Conservation (phyloP, 2,797 vertebrate genomes). For the Trachurus trachurus region DNA sequence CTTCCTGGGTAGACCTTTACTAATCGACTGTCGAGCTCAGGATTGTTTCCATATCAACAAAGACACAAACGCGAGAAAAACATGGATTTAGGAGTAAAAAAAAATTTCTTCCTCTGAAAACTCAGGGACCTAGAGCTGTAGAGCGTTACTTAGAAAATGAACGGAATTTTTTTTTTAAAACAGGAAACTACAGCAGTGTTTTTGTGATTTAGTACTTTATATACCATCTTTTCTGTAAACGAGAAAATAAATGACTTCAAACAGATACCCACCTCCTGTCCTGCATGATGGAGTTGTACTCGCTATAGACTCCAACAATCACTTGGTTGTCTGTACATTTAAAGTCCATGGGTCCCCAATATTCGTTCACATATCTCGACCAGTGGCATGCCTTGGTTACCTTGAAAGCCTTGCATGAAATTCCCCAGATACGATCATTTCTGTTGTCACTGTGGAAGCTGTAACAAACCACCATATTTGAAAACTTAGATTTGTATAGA, state of each 20-base stretch:
- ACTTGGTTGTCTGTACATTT: slow-evolving; percentile 1
- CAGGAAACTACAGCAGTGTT: no score
- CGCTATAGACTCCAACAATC: not conserved
- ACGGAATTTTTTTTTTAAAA: not conserved
- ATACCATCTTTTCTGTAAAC: not conserved
- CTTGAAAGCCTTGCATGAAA: slow-evolving; percentile 12
- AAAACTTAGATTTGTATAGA: not conserved
- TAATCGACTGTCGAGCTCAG: no score
- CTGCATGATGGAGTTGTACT: rapidly evolving
- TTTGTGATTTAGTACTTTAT: no score
- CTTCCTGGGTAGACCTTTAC: no score
- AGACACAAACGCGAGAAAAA: no score
- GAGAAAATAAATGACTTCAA: not conserved
- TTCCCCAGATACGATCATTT: slow-evolving; percentile 10
- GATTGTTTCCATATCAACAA: no score
- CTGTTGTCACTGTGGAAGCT: not conserved
- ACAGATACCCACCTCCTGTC: slow-evolving; percentile 21
- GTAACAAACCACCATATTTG: not conserved
- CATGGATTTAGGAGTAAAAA: no score
- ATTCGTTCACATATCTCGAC: not conserved
- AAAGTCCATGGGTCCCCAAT: not conserved
- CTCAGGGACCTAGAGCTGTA: no score
- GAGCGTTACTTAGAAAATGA: no score
- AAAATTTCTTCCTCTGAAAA: no score
- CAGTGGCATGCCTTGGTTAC: not conserved